phyloP scores from a whole-genome alignment of 2,113 vertebrate species.

The Campylomormyrus tamandua region DNA sequence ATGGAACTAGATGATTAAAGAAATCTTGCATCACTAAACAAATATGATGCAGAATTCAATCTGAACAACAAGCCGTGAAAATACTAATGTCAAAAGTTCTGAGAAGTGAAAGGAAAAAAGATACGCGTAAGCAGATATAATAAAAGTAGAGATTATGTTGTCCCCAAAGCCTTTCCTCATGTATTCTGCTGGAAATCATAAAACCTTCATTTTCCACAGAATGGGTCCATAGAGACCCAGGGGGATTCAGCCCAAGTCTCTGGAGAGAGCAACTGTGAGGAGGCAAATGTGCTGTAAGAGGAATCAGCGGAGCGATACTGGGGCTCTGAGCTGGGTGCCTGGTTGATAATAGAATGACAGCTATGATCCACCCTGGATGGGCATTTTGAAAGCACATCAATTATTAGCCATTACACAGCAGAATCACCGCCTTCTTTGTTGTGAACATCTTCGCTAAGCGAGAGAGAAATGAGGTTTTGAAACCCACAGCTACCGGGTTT shows the following conservation, averaged over 20 bases:
- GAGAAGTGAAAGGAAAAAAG: not conserved
- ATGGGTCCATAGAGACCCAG: not conserved
- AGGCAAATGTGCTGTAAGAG: not conserved
- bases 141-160: not conserved
- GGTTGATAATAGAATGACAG: not conserved
- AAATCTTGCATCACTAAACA: not conserved
- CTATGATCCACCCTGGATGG: not conserved
- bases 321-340: not conserved
- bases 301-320: not conserved
- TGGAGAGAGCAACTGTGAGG: not conserved
- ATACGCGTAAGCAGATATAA: not conserved
- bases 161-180: not conserved
- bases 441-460: not conserved
- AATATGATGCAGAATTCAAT: not conserved
- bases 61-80: too few relatives aligned
- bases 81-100: not conserved
- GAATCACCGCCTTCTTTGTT: not conserved
- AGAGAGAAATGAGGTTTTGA: not conserved
- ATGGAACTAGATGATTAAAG: not conserved
- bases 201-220: not conserved
- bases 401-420: not conserved
- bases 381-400: not conserved
- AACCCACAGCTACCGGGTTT: not conserved
- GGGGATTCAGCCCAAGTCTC: not conserved
- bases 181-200: not conserved